Evolutionary conservation across 2,797 vertebrate species (phyloP).

Genomic region (Tapera naevia): DNA sequence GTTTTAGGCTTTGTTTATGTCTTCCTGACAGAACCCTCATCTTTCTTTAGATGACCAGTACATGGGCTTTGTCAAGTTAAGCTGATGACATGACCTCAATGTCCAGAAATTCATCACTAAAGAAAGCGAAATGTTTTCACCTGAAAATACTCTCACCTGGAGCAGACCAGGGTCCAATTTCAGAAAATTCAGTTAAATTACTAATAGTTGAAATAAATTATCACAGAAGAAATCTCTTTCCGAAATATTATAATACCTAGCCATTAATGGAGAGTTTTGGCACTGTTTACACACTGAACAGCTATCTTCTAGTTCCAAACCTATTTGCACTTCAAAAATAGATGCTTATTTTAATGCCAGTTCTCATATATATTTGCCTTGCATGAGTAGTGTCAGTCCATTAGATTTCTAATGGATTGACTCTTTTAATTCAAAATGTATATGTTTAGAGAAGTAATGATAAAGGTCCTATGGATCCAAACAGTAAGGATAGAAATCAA

Average conservation of each 20-base stretch:
- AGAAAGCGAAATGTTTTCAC: slow-evolving; percentile 47
- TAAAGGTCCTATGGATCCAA: background rate
- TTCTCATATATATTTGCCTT: background rate
- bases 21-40: slow-evolving; percentile 59
- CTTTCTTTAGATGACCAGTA: slow-evolving; percentile 55
- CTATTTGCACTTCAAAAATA: background rate
- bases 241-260: background rate
- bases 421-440: background rate
- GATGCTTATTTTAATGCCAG: background rate
- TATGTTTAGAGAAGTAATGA: background rate
- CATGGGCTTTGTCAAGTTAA: slow-evolving; percentile 70
- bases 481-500: background rate
- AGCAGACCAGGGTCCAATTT: background rate
- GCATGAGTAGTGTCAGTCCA: background rate
- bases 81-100: slow-evolving; percentile 55
- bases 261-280: background rate
- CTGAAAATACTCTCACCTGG: slow-evolving; percentile 32
- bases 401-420: background rate
- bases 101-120: slow-evolving; percentile 48
- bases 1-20: slow-evolving; percentile 65
- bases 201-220: background rate
- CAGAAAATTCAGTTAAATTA: slow-evolving; percentile 27
- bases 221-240: background rate
- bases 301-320: background rate
- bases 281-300: background rate